Base-by-base conservation (phyloP, 2,797 vertebrate genomes). In the Gouania willdenowi region DNA sequence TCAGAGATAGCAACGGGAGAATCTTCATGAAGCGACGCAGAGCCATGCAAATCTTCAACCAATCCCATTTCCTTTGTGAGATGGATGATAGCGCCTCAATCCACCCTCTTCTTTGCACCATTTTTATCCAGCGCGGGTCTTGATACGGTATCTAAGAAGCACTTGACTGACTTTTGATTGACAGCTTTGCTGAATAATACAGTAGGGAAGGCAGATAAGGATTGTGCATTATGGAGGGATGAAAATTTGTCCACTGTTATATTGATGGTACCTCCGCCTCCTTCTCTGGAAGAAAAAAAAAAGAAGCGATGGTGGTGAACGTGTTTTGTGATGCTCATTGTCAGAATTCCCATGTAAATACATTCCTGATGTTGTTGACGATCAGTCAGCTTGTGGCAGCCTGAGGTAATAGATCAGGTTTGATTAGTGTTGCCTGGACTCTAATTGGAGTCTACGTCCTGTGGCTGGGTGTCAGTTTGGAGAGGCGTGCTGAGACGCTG, bases 371-470 rank as follows among this genome's bases (percentile, higher is more conserved):
- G 31, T 26, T 17, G 11, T 48, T 20, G 66, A 52, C 2, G 7
- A 49, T 30, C 27, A 30, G 21, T 59, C 34, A 10, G 50, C 53
- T 73, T 52, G n/a, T n/a, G n/a, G 54, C 38, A 75, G 65, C 54
- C 55, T 71, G 75, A 72, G 68, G 41, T 76, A 70, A 61, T 41
- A 65, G 56, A 79, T 86, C 83, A 76, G 69, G 35, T 76, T 71
- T 84, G 75, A 84, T 86, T 85, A 85, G 74, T 47, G 59, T 58
- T 64, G 50, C 56, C 49, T 47, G 59, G 71, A 53, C 54, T 75
- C 71, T 86, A 81, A 84, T 81, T 86, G 67, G 65, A 76, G 44
- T 38, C 12, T 13, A 35, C 81, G 69, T 82, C 80, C 78, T 22
- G 60, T 76, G 77, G 79, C 74, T 68, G 62, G 79, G 69, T 72